Conservation (phyloP, 2,888 invertebrate genomes). For the Oxyteleia sp. region DNA sequence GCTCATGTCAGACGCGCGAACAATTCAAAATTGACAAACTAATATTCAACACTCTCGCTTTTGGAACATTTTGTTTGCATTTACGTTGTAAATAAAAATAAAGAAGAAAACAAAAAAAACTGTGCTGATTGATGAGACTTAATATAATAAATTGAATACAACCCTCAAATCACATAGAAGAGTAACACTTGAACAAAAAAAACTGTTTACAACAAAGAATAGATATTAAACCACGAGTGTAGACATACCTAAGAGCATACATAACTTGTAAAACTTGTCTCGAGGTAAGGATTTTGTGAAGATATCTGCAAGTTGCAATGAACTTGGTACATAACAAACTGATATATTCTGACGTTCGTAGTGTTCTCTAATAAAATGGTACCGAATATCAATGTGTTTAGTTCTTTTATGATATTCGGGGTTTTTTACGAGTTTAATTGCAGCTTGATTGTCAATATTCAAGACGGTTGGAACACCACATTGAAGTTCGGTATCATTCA, state of each 20-base stretch:
- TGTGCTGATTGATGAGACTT: no score
- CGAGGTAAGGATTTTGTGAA: neutral
- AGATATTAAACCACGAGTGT: no score
- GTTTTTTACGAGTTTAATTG: conserved; percentile 23
- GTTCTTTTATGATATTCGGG: conserved; percentile 30
- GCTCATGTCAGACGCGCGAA: no score
- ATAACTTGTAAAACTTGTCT: neutral
- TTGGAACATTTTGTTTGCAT: neutral
- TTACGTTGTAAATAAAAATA: neutral
- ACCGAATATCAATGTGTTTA: conserved; percentile 30
- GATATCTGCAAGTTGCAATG: conserved; percentile 25
- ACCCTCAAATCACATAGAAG: no score
- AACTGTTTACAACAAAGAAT: neutral
- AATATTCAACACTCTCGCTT: neutral
- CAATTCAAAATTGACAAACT: neutral
- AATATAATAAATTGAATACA: no score
- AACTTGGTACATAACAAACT: conserved; percentile 8
- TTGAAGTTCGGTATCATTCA: conserved; percentile 45
- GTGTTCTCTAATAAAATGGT: conserved; percentile 28
- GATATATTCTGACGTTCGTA: conserved; percentile 21
- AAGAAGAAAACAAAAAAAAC: neutral
- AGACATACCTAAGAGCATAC: no score
- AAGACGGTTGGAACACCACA: conserved; percentile 46
- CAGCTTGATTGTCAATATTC: conserved; percentile 72
- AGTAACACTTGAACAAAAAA: no score